These are phyloP conservation scores for Macquaria australasica DNA, from an alignment of 2,113 vertebrate genomes.

Conservation along the genomic window DNA sequence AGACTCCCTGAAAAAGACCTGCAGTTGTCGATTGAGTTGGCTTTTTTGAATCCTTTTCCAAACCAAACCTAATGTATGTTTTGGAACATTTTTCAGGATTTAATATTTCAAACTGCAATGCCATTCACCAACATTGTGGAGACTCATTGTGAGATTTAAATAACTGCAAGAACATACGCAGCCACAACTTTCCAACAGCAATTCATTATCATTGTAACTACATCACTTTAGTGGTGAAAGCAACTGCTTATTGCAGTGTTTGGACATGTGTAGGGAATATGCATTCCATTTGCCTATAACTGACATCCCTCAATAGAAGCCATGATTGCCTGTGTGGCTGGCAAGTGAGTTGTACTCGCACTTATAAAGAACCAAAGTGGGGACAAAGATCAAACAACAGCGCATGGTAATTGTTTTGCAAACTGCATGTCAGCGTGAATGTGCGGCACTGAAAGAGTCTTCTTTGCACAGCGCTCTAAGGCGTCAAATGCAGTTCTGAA, in stretches of 20 bases:
- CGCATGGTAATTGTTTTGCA: constrained; percentile 80
- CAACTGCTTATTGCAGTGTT: constrained; percentile 56
- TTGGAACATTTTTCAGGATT: constrained; percentile 23
- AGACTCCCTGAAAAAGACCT: constrained; percentile 34
- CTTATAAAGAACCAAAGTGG: constrained; percentile 72
- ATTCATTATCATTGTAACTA: constrained; percentile 76
- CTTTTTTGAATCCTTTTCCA: constrained; percentile 12
- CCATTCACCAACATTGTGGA: constrained; percentile 9
- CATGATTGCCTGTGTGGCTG: constrained; percentile 70
- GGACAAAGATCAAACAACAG: constrained; percentile 78
- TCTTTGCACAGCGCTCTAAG: constrained; percentile 69
- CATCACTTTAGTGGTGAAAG: constrained; percentile 70
- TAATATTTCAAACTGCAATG: constrained; percentile 22
- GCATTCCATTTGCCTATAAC: constrained; percentile 67
- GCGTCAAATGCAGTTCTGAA: constrained; percentile 77
- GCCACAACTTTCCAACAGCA: constrained; percentile 52
- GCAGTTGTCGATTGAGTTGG: constrained; percentile 10
- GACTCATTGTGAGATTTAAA: constrained; percentile 30
- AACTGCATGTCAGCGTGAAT: constrained; percentile 74
- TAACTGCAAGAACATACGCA: constrained; percentile 5
- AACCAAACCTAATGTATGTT: constrained; percentile 26
- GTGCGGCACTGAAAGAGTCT: constrained; percentile 65
- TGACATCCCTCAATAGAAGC: constrained; percentile 73
- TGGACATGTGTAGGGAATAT: constrained; percentile 64
- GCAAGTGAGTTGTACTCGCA: constrained; percentile 68